Base-by-base conservation (phyloP, 2,113 vertebrate species). In the Thymallus thymallus region DNA sequence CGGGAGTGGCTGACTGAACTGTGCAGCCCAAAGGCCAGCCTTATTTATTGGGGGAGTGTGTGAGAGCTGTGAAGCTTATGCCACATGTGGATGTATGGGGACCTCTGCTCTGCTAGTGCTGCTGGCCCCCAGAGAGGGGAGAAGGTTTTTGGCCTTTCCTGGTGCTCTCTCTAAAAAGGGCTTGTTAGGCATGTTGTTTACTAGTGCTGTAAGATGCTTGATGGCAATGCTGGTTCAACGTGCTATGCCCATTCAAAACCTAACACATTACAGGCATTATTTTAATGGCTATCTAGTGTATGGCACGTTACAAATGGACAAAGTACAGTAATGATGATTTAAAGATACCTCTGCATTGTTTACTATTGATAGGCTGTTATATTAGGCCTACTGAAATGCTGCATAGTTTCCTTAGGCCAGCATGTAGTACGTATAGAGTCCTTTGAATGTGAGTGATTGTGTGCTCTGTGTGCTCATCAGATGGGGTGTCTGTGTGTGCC, bases 101-200 rank as follows among this genome's bases (percentile, higher is more conserved):
- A 77, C 82, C 87, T 84, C 58, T 75, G 86, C 83, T 73, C 69
- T 69, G 70, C 83, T 72, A 65, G 78, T 51, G 61, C 88, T 67
- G 73, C 87, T 77, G 60, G 3, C 60, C 60, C 20, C 7, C 60
- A 61, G 60, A 41, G 35, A 41, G 22, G 60, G 22, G 60, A 24
- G 10, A 18, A 10, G 10, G n/a, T 23, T 7, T 23, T 24, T 10
- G 18, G 60, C 9, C 20, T 61, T 13, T 61, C 86, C 86, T 89
- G 32, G 51, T 91, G 90, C 90, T 91, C 60, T 61, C 35, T 41
- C 18, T 58, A 16, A 10, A 41, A 41, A 41, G 22, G 60, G 35
- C 2, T 41, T 12, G 9, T 10, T 41, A 41, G 9, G 35, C 35
- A 41, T 41, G 35, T 41, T 12, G 35, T 41, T 2, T 41, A 9